Evolutionary conservation across 30 jellyfish, hydroid and myxozoan species (phyloP).

Genomic region (Chrysaora quinquecirrha): DNA sequence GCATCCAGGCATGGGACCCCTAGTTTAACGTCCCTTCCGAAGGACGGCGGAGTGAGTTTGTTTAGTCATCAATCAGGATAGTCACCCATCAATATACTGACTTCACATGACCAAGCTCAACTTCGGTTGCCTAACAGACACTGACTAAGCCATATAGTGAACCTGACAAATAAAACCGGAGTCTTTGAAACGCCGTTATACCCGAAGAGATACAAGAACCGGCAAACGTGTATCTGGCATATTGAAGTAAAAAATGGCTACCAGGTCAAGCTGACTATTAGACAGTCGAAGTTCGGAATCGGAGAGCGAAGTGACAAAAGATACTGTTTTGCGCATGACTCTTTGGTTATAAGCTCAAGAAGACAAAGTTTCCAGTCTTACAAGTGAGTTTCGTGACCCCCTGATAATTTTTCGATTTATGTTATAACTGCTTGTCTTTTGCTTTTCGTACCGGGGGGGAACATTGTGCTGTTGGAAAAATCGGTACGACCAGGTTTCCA

Average conservation of each 20-base stretch:
- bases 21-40: too few species aligned
- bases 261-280: conserved; percentile 44
- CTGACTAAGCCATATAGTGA: too few species aligned
- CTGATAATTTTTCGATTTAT: not conserved
- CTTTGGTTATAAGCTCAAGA: conserved; percentile 69
- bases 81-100: too few species aligned
- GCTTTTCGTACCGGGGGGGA: not conserved
- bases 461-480: not conserved
- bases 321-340: conserved; percentile 60
- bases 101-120: too few species aligned
- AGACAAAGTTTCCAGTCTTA: conserved; percentile 49
- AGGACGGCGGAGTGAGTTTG: too few species aligned
- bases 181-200: conserved; percentile 52
- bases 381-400: conserved; percentile 57
- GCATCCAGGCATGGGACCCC: too few species aligned
- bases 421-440: not conserved
- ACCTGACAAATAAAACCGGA: conserved; percentile 55
- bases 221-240: conserved; percentile 79
- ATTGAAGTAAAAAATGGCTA: conserved; percentile 69
- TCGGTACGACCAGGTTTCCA: conserved; percentile 58
- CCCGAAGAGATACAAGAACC: conserved; percentile 64
- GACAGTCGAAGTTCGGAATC: conserved; percentile 40
- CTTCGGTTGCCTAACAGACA: too few species aligned
- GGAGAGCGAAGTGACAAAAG: conserved; percentile 24
- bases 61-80: too few species aligned